Conservation (phyloP, 2,113 vertebrate genomes). For the Pluvianellus socialis region DNA sequence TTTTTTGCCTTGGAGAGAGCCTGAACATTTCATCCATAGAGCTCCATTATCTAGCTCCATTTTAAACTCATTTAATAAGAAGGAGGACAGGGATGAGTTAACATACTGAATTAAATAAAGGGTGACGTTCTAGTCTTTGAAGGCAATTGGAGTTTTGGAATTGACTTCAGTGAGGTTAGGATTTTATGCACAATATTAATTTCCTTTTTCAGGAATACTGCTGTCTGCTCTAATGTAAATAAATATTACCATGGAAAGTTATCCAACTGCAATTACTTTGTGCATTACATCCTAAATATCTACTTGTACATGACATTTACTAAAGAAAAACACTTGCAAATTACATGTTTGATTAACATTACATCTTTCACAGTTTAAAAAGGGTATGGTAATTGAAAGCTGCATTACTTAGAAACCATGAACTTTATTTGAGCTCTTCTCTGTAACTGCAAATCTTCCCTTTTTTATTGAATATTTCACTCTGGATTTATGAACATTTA, state of each 20-base stretch:
- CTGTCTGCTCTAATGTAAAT: conserved; percentile 8
- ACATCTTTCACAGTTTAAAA: conserved; percentile 78
- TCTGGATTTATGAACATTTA: conserved; percentile 56
- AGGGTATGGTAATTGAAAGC: conserved; percentile 77
- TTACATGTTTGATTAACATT: conserved; percentile 84
- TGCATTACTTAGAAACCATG: conserved; percentile 73
- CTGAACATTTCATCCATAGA: not conserved
- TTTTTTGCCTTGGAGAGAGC: not conserved
- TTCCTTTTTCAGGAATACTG: conserved; percentile 11
- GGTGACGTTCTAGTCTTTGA: not conserved
- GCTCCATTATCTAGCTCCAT: not conserved
- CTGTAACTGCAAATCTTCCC: conserved; percentile 56
- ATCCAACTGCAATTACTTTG: conserved; percentile 66
- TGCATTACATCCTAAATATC: conserved; percentile 73
- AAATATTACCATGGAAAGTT: conserved; percentile 35
- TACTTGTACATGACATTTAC: conserved; percentile 82
- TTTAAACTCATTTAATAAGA: not conserved
- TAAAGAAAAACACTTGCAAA: conserved; percentile 82
- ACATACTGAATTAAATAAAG: not conserved
- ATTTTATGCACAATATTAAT: conserved; percentile 17
- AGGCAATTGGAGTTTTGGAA: not conserved
- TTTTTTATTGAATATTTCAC: conserved; percentile 66
- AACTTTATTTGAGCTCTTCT: conserved; percentile 74
- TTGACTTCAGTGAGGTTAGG: not conserved
- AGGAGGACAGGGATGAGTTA: not conserved